Percentiles rank a stretch among this genome's conserved stretches.
Conservation (phyloP, 2,797 vertebrate genomes). For the Coilia nasus region DNA sequence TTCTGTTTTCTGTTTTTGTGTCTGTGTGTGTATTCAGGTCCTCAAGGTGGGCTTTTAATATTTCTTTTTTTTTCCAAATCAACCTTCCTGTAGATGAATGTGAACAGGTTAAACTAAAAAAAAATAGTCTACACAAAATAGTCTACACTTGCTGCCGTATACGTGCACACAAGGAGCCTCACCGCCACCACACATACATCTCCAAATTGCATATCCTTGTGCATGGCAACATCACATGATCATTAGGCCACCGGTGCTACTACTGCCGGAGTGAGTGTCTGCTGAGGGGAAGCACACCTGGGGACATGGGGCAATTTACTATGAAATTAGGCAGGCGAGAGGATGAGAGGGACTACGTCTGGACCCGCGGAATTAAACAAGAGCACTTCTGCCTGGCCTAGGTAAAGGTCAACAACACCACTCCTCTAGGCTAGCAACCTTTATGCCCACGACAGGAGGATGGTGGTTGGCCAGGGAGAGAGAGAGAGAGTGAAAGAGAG, state of each 20-base stretch:
- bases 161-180: too few species aligned
- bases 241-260: slow-evolving; percentile 9
- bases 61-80: neutral
- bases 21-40: neutral
- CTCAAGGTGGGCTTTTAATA: neutral
- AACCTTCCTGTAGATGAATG: neutral
- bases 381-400: slow-evolving; percentile 46
- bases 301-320: slow-evolving; percentile 49
- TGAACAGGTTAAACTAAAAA: neutral
- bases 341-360: slow-evolving; percentile 72
- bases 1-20: neutral
- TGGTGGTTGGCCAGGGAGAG: neutral
- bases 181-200: neutral
- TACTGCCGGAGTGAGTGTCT: neutral
- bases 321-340: slow-evolving; percentile 54
- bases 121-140: neutral
- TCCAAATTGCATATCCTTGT: slow-evolving; percentile 20
- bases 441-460: slow-evolving; percentile 52
- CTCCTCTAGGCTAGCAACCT: slow-evolving; percentile 66
- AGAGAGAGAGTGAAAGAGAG: slow-evolving; percentile 36
- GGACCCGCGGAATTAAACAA: slow-evolving; percentile 74
- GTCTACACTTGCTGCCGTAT: neutral
- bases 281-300: slow-evolving; percentile 13
- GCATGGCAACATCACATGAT: slow-evolving; percentile 27
- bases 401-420: slow-evolving; percentile 71